Conservation (phyloP, 1,140 invertebrate genomes). For the Drosophila trapezifrons region DNA sequence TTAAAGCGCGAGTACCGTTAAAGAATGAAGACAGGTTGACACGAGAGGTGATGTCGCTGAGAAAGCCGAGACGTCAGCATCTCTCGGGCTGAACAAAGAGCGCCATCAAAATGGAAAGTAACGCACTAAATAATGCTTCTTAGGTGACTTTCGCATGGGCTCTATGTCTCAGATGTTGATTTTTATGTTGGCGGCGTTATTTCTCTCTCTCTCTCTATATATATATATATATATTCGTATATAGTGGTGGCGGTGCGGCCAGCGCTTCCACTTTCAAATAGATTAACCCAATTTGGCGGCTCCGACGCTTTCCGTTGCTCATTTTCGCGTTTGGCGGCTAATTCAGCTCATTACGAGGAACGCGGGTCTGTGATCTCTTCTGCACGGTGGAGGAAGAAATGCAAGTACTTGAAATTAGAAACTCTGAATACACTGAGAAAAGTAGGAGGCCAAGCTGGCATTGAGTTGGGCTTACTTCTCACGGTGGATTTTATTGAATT, state of each 20-base stretch:
- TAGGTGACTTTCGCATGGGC: constrained; percentile 33
- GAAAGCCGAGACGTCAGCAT: constrained; percentile 36
- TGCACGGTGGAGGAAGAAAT: background rate
- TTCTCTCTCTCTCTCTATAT: background rate
- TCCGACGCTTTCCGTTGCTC: constrained; percentile 53
- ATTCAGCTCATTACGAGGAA: constrained; percentile 57
- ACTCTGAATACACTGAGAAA: constrained; percentile 2
- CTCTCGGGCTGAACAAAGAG: background rate
- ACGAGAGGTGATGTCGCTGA: constrained; percentile 10
- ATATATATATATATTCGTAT: background rate
- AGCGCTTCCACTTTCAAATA: constrained; percentile 71
- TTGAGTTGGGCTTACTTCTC: background rate
- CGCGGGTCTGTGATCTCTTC: constrained; percentile 12
- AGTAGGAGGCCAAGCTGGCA: background rate
- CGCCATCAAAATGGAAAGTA: constrained; percentile 49
- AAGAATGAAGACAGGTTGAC: constrained; percentile 33
- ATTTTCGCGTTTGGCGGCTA: constrained; percentile 60
- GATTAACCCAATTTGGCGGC: constrained; percentile 75
- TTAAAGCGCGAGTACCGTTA: constrained; percentile 38
- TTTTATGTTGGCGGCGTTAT: background rate
- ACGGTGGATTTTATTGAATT: background rate
- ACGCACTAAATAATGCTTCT: constrained; percentile 43
- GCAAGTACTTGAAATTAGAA: constrained; percentile 4
- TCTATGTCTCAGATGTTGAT: constrained; percentile 1
- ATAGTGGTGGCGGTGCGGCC: background rate